phyloP scores from a whole-genome alignment of 2,797 vertebrate species.

The Gouania willdenowi region DNA sequence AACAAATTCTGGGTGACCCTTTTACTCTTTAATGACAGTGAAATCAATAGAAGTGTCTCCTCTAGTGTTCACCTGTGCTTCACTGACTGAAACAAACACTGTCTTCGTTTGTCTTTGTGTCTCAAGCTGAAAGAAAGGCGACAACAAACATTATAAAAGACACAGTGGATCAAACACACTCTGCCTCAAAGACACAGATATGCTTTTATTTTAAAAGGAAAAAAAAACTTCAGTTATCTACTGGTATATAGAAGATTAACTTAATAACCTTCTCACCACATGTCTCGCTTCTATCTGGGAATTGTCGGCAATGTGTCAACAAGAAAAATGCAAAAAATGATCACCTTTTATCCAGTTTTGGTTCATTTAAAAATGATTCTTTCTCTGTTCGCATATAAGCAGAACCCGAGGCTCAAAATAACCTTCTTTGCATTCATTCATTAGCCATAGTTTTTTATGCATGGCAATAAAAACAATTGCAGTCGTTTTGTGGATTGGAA shows the following conservation, averaged over 20 bases:
- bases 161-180: not conserved
- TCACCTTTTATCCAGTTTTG: too few species aligned
- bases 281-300: constrained; percentile 47
- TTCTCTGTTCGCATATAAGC: too few species aligned
- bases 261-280: constrained; percentile 3
- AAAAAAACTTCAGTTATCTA: not conserved
- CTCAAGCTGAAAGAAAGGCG: not conserved
- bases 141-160: not conserved
- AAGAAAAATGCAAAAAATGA: too few species aligned
- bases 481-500: too few species aligned
- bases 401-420: too few species aligned
- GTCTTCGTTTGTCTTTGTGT: not conserved
- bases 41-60: constrained; percentile 6
- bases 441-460: too few species aligned
- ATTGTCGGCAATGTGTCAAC: constrained; percentile 68
- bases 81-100: not conserved
- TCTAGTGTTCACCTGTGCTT: not conserved
- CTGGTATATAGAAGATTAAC: too few species aligned
- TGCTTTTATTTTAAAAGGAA: not conserved
- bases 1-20: not conserved
- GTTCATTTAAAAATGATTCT: too few species aligned
- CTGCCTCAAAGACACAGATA: not conserved
- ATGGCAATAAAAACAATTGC: too few species aligned
- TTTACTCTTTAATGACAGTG: constrained; percentile 6
- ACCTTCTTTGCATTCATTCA: too few species aligned